Evolutionary conservation across 2,797 vertebrate genomes (phyloP).

Genomic region (Pygocentrus nattereri): DNA sequence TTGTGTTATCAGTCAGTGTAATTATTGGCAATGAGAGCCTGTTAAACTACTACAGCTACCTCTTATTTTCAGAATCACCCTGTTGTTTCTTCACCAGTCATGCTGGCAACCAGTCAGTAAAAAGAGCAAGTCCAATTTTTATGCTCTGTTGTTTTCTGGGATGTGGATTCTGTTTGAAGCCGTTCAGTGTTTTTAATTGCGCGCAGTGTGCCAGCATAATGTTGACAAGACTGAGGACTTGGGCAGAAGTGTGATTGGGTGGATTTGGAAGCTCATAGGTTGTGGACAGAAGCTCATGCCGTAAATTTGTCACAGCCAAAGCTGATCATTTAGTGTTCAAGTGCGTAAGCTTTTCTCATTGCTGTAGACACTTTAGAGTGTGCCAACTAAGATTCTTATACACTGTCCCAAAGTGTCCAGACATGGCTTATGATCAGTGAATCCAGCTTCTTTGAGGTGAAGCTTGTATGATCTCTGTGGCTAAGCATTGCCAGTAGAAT

Average conservation of each 20-base stretch:
- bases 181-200: neutral
- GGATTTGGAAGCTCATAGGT: neutral
- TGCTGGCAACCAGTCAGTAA: neutral
- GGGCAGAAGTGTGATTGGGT: neutral
- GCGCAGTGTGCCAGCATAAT: neutral
- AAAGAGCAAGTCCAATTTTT: neutral
- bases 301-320: neutral
- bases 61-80: neutral
- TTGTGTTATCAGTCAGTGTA: conserved; percentile 20
- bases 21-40: conserved; percentile 2
- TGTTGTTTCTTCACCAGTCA: neutral
- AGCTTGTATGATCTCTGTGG: no score
- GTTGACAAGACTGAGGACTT: neutral
- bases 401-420: no score
- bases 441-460: no score
- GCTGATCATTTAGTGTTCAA: neutral
- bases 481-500: no score
- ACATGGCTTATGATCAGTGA: no score
- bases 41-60: neutral
- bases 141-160: neutral
- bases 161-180: neutral
- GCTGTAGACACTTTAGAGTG: no score
- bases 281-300: neutral
- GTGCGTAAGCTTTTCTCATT: neutral
- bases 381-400: no score